Conservation (phyloP, 1,140 invertebrate genomes). For the Notospermus geniculatus region DNA sequence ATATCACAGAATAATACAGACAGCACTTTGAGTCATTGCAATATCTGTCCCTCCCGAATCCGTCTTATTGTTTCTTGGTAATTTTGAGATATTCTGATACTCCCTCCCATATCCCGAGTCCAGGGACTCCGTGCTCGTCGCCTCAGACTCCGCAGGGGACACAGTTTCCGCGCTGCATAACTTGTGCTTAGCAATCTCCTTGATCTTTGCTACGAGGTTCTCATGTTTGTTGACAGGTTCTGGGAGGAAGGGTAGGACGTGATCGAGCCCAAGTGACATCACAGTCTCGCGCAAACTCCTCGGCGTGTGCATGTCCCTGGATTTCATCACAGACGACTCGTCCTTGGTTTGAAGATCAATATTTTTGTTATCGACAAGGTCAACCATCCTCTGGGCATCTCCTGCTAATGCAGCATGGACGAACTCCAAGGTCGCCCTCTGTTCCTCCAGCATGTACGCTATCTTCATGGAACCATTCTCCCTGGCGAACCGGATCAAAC, state of each 20-base stretch:
- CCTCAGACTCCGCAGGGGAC: too few species aligned
- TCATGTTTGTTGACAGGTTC: too few species aligned
- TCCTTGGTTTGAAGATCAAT: constrained; percentile 1
- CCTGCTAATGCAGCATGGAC: constrained; percentile 6
- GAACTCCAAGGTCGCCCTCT: constrained; percentile 1
- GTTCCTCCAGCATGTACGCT: neutral
- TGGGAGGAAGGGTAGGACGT: constrained; percentile 3
- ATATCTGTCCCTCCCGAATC: too few species aligned
- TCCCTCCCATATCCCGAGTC: too few species aligned
- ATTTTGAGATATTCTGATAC: too few species aligned
- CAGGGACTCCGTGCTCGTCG: too few species aligned
- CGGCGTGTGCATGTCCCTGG: neutral
- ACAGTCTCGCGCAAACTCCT: neutral
- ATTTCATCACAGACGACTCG: neutral
- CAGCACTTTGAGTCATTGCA: too few species aligned
- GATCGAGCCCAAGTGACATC: neutral
- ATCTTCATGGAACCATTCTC: neutral
- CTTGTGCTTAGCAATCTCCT: too few species aligned
- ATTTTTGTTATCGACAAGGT: constrained; percentile 5
- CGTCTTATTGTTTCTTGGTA: too few species aligned
- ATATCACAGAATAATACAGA: too few species aligned
- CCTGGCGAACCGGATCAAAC: constrained; percentile 7
- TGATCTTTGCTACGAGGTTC: too few species aligned
- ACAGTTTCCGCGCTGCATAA: too few species aligned
- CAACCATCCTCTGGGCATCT: neutral